Evolutionary conservation across 2,888 invertebrate species (phyloP).

Genomic region (Zelleria hepariella): DNA sequence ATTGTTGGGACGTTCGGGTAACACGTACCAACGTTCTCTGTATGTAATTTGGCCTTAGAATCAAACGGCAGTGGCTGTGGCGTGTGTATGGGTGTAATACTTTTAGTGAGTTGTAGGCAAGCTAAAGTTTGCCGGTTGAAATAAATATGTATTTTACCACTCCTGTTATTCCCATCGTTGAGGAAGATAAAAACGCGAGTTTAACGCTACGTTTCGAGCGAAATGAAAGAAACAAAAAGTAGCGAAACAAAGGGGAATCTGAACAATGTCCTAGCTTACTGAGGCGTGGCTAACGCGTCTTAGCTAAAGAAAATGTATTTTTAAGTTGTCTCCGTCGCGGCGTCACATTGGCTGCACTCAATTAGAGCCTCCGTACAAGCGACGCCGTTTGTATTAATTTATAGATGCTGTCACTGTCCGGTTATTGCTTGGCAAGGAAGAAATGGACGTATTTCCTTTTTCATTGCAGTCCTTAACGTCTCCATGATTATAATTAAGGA

Average conservation of each 20-base stretch:
- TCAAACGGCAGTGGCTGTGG: neutral
- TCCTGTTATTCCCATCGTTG: no score
- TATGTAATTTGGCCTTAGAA: neutral
- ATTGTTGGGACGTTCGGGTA: neutral
- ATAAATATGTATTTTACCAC: no score
- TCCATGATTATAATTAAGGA: neutral
- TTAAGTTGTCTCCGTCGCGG: slow-evolving; percentile 58
- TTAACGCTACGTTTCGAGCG: neutral
- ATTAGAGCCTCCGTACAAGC: slow-evolving; percentile 26
- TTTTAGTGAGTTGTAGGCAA: no score
- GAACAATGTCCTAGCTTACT: slow-evolving; percentile 25
- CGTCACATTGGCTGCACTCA: slow-evolving; percentile 47
- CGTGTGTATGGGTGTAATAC: neutral
- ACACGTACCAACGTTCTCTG: neutral
- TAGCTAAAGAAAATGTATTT: slow-evolving; percentile 52
- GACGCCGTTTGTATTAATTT: neutral
- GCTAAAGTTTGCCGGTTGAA: no score
- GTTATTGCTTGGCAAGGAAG: neutral
- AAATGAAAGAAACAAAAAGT: slow-evolving; percentile 13
- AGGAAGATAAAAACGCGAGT: slow-evolving; percentile 3
- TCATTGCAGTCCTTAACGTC: neutral
- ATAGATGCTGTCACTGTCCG: neutral
- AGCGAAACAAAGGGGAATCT: slow-evolving; percentile 15
- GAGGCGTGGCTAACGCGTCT: slow-evolving; percentile 36
- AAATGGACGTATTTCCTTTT: neutral